Conservation (phyloP, 2,797 vertebrate species). For the Dendrocincla tyrannina region DNA sequence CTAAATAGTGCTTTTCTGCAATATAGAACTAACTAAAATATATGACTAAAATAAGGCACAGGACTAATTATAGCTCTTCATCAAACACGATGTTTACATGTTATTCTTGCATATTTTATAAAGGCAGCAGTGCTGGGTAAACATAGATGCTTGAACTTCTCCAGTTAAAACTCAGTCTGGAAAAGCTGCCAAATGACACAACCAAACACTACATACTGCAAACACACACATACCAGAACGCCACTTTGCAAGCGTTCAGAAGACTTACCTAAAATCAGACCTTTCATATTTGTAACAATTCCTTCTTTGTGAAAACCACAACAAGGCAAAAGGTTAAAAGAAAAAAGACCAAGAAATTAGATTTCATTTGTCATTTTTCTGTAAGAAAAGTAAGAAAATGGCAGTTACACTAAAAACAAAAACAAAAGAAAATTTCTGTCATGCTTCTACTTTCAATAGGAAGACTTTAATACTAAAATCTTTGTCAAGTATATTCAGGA, state of each 20-base stretch:
- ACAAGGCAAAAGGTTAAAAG: neutral
- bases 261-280: neutral
- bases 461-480: neutral
- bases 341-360: neutral
- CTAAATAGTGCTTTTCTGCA: neutral
- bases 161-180: neutral
- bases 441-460: neutral
- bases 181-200: neutral
- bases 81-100: fast-evolving
- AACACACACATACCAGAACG: neutral
- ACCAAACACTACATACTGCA: neutral
- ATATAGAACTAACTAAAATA: neutral
- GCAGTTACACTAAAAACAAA: neutral
- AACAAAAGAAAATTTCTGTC: neutral
- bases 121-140: neutral
- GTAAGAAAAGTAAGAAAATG: neutral
- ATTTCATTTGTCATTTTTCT: neutral
- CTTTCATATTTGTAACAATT: neutral
- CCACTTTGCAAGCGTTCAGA: neutral
- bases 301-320: neutral
- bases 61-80: neutral
- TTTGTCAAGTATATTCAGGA: neutral
- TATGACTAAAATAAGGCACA: neutral
- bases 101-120: neutral
- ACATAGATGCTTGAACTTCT: neutral